Conservation (phyloP, 2,113 vertebrate species). For the Cryptotis parvus region DNA sequence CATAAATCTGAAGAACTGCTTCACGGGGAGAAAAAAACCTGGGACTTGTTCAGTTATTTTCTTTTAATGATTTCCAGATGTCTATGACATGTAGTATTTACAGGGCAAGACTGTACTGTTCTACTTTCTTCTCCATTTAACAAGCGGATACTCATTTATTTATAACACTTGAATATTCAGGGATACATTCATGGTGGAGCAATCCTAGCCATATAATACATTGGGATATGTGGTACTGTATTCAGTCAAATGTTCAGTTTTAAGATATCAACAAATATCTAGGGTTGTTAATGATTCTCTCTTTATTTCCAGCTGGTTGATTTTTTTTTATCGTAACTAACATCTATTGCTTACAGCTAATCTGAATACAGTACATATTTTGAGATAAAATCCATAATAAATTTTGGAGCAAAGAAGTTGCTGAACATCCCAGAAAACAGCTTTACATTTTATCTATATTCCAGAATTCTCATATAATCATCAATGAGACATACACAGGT, state of each 20-base stretch:
- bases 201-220: not conserved
- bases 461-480: not conserved
- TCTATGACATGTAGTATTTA: not conserved
- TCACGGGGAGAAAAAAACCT: not conserved
- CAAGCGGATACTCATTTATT: not conserved
- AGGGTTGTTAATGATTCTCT: not conserved
- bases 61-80: not conserved
- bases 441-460: not conserved
- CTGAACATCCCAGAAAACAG: not conserved
- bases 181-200: not conserved
- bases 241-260: not conserved
- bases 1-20: not conserved
- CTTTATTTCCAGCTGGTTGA: not conserved
- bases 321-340: constrained; percentile 29
- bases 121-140: too few species aligned
- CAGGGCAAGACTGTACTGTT: not conserved
- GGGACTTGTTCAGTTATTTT: not conserved
- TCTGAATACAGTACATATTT: not conserved
- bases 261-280: not conserved
- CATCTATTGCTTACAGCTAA: not conserved
- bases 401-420: not conserved
- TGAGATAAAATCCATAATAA: constrained; percentile 35
- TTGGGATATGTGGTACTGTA: not conserved
- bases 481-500: not conserved
- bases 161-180: not conserved